A percentile compares a stretch with the other conserved stretches of the same genome.
phyloP scores from a whole-genome alignment of 2,888 invertebrate species.

The Ellobium chinense region DNA sequence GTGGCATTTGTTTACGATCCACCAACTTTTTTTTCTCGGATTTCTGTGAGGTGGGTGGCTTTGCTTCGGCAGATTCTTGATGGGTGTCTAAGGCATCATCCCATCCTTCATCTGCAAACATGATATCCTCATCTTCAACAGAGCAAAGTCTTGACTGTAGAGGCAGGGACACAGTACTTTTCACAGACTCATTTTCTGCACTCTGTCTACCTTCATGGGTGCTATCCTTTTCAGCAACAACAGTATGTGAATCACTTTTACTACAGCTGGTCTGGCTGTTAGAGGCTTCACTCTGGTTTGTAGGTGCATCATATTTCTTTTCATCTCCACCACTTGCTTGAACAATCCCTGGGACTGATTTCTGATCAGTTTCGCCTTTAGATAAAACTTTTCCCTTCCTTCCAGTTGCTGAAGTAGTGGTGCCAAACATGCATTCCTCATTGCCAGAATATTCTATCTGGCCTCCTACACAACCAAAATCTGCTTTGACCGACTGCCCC shows the following conservation, averaged over 20 bases:
- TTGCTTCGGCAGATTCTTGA: not conserved
- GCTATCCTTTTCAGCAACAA: not conserved
- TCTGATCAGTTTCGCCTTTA: too few species aligned
- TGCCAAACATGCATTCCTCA: too few species aligned
- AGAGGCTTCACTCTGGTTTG: not conserved
- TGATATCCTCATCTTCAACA: constrained; percentile 6
- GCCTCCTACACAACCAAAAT: too few species aligned
- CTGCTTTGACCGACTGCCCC: too few species aligned
- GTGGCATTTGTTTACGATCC: not conserved
- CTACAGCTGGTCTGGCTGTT: not conserved
- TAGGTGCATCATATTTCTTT: not conserved
- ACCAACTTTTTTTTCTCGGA: not conserved
- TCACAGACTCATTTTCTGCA: not conserved
- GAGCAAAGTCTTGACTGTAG: not conserved
- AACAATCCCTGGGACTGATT: too few species aligned
- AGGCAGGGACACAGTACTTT: not conserved
- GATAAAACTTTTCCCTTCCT: too few species aligned
- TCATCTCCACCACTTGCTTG: not conserved
- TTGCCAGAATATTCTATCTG: too few species aligned
- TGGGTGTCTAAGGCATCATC: not conserved
- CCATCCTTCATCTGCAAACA: constrained; percentile 27
- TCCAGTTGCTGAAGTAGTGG: too few species aligned
- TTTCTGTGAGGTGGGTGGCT: not conserved
- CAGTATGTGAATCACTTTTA: not conserved
- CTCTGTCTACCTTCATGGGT: not conserved